A percentile compares a stretch with the other conserved stretches of the same genome.
phyloP scores from a whole-genome alignment of 2,888 invertebrate species.

The Drosophila meridionalis region DNA sequence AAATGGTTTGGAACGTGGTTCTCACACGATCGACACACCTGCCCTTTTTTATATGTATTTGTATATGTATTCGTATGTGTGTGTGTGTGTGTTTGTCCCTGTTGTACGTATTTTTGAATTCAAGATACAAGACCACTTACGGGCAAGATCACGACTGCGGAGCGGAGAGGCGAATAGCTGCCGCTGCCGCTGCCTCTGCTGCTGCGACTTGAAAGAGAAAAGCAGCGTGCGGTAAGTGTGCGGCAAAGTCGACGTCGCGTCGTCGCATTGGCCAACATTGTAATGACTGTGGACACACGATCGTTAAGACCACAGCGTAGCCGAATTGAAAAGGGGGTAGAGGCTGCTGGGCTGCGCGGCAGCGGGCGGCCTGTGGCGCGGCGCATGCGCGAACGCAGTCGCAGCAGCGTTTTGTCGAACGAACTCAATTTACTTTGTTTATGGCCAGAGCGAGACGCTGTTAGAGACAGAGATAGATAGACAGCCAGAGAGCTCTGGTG shows the following conservation, averaged over 20 bases:
- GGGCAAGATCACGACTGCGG: conserved; percentile 84
- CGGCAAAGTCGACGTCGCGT: conserved; percentile 53
- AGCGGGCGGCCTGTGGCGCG: conserved; percentile 54
- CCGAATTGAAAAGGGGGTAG: conserved; percentile 51
- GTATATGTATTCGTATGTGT: conserved; percentile 8
- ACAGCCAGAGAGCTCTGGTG: conserved; percentile 10
- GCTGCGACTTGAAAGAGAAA: conserved; percentile 66
- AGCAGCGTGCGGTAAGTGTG: conserved; percentile 81
- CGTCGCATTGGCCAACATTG: conserved; percentile 81
- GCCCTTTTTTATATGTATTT: conserved; percentile 83
- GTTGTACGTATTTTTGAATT: conserved; percentile 72
- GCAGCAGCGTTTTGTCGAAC: conserved; percentile 74
- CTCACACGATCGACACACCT: conserved; percentile 86
- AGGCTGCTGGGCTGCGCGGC: conserved; percentile 3
- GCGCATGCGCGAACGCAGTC: conserved; percentile 69
- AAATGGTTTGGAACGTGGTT: conserved; percentile 86
- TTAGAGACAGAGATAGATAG: conserved; percentile 13
- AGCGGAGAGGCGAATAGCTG: conserved; percentile 39
- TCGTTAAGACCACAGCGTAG: conserved; percentile 76
- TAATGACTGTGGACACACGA: conserved; percentile 84
- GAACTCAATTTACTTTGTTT: conserved; percentile 80
- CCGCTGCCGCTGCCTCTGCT: conserved; percentile 24
- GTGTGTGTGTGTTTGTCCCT: conserved; percentile 49
- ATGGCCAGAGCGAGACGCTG: conserved; percentile 52
- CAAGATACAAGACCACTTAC: conserved; percentile 84